A percentile compares a stretch with the other conserved stretches of the same genome.
Evolutionary conservation across 2,797 vertebrate species (phyloP).

Genomic region (Megaceryle alcyon): DNA sequence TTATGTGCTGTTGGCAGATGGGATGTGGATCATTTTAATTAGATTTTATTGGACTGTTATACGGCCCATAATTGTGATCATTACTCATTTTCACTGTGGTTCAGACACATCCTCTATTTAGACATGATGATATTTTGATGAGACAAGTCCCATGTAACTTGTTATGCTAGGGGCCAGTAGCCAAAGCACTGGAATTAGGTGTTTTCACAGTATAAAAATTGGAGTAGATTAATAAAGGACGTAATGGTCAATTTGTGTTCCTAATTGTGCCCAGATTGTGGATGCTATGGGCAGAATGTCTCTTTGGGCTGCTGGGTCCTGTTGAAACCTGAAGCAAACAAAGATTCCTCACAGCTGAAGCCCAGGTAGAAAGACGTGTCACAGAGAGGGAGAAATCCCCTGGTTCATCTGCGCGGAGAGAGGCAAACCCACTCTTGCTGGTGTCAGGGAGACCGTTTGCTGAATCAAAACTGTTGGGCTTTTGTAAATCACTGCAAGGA

Average conservation of each 20-base stretch:
- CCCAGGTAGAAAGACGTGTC: background rate
- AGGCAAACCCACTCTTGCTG: background rate
- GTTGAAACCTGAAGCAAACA: background rate
- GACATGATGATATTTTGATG: constrained; percentile 80
- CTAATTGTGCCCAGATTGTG: constrained; percentile 10
- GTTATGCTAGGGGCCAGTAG: constrained; percentile 50
- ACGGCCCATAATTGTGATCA: constrained; percentile 81
- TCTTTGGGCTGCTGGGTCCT: background rate
- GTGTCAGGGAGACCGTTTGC: background rate
- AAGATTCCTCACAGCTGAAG: background rate
- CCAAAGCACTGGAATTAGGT: constrained; percentile 33
- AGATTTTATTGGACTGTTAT: constrained; percentile 86
- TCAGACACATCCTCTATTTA: constrained; percentile 77
- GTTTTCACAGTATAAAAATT: constrained; percentile 6
- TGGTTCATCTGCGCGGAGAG: background rate
- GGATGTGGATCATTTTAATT: constrained; percentile 86
- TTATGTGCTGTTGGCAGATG: constrained; percentile 79
- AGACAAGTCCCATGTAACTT: constrained; percentile 73
- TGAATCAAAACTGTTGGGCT: background rate
- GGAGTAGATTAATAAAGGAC: constrained; percentile 6
- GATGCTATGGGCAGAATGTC: background rate
- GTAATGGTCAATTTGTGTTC: background rate
- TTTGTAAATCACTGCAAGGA: background rate
- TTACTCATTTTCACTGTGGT: constrained; percentile 84
- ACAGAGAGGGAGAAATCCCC: accelerated